Evolutionary conservation across 2,113 vertebrate genomes (phyloP).

Genomic region (Dendrocopos noguchii): DNA sequence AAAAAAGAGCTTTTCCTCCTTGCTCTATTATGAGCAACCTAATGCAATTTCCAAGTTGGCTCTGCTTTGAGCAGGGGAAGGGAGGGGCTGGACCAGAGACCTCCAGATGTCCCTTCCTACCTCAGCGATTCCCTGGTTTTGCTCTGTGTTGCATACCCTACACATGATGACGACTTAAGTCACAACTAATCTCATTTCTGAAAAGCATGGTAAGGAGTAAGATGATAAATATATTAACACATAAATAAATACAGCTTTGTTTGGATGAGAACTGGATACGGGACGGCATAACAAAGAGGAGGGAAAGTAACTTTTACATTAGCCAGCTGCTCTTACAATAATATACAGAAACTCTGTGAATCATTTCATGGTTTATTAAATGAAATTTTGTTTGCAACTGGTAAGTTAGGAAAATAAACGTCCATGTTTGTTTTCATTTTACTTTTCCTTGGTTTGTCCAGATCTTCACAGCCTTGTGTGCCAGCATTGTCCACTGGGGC

Average conservation of each 20-base stretch:
- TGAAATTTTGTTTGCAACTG: slow-evolving; percentile 79
- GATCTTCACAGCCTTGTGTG: slow-evolving; percentile 67
- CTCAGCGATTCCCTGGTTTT: neutral
- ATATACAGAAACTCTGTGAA: slow-evolving; percentile 80
- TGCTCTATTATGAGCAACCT: neutral
- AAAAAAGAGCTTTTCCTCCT: neutral
- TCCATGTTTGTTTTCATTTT: slow-evolving; percentile 80
- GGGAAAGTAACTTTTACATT: slow-evolving; percentile 74
- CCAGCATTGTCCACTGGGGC: slow-evolving; percentile 74
- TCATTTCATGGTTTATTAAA: slow-evolving; percentile 85
- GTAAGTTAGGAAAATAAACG: slow-evolving; percentile 80
- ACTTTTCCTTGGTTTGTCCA: slow-evolving; percentile 76
- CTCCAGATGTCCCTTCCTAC: neutral
- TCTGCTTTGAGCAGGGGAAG: neutral
- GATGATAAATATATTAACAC: slow-evolving; percentile 56
- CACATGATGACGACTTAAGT: neutral
- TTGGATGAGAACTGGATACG: slow-evolving; percentile 62
- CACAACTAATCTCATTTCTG: slow-evolving; percentile 12
- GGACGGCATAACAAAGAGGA: slow-evolving; percentile 55
- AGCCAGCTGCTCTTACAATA: slow-evolving; percentile 78
- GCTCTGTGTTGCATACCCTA: neutral
- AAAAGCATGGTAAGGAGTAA: slow-evolving; percentile 20
- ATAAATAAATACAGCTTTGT: slow-evolving; percentile 69
- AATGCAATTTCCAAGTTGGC: neutral
- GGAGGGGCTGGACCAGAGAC: neutral